phyloP scores from a whole-genome alignment of 2,797 vertebrate species.

The Hyperoplus lanceolatus region DNA sequence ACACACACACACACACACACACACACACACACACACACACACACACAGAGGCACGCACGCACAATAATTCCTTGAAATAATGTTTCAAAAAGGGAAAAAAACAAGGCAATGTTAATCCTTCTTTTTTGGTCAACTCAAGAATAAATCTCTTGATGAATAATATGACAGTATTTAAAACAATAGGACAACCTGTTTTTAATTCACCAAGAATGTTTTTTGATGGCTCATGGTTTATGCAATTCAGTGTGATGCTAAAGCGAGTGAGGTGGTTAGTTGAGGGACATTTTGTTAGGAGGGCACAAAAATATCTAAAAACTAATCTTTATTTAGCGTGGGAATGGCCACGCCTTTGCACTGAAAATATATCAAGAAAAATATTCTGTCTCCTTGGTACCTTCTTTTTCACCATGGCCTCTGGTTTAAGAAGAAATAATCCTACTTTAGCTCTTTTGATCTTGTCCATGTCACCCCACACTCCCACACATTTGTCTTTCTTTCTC shows the following conservation, averaged over 20 bases:
- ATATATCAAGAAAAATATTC: background rate
- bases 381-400: background rate
- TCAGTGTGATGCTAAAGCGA: too few relatives aligned
- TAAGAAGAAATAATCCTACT: conserved; percentile 20
- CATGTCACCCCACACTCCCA: conserved; percentile 37
- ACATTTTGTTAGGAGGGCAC: background rate
- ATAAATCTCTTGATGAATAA: too few relatives aligned
- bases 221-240: too few relatives aligned
- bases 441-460: conserved; percentile 14
- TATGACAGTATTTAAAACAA: too few relatives aligned
- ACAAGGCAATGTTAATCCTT: too few relatives aligned
- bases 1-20: conserved; percentile 9
- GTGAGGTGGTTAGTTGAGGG: conserved; percentile 1
- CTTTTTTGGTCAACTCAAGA: too few relatives aligned
- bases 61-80: too few relatives aligned
- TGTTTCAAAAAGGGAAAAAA: too few relatives aligned
- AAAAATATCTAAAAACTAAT: conserved; percentile 16
- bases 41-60: too few relatives aligned
- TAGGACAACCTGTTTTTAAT: too few relatives aligned
- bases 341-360: background rate
- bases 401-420: conserved; percentile 1
- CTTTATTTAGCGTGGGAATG: conserved; percentile 4
- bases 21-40: conserved; percentile 15
- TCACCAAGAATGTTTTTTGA: too few relatives aligned
- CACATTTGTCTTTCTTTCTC: conserved; percentile 24